A percentile compares a stretch with the other conserved stretches of the same genome.
phyloP scores from a whole-genome alignment of 1,140 invertebrate species.

The Hetaerina americana region DNA sequence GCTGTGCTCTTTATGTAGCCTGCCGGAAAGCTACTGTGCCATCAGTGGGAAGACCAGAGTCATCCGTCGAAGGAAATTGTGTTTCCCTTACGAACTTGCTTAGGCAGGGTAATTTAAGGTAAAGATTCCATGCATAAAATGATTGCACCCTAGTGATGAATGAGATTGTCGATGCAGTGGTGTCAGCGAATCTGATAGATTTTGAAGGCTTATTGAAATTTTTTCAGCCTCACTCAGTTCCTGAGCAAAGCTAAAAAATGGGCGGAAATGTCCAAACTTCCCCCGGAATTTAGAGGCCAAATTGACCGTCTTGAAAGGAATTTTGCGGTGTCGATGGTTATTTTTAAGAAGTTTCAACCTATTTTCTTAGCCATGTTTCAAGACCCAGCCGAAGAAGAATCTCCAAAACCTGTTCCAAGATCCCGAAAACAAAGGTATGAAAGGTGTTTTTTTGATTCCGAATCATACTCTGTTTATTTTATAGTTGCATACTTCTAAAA shows the following conservation, averaged over 20 bases:
- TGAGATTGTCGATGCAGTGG: not conserved
- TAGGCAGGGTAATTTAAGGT: conserved; percentile 79
- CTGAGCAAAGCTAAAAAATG: conserved; percentile 92
- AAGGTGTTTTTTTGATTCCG: not conserved
- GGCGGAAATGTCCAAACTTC: conserved; percentile 85
- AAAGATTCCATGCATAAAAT: conserved; percentile 20
- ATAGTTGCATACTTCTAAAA: no score
- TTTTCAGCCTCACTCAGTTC: conserved; percentile 74
- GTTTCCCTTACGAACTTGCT: conserved; percentile 82
- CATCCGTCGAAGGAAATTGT: conserved; percentile 74
- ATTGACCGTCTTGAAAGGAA: conserved; percentile 80
- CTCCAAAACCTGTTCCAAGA: conserved; percentile 38
- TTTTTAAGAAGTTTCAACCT: conserved; percentile 85
- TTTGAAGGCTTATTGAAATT: not conserved
- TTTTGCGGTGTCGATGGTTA: conserved; percentile 87
- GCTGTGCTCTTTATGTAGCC: conserved; percentile 84
- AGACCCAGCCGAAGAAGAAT: conserved; percentile 42
- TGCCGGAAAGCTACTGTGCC: conserved; percentile 69
- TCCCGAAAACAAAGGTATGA: conserved; percentile 55
- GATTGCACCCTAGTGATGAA: conserved; percentile 6
- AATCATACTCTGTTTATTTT: not conserved
- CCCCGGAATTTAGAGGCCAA: conserved; percentile 69
- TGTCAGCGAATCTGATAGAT: not conserved
- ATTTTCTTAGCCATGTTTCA: conserved; percentile 78
- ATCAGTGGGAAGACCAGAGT: conserved; percentile 55